phyloP scores from a whole-genome alignment of 1,140 invertebrate genomes.

The Neodiprion lecontei region DNA sequence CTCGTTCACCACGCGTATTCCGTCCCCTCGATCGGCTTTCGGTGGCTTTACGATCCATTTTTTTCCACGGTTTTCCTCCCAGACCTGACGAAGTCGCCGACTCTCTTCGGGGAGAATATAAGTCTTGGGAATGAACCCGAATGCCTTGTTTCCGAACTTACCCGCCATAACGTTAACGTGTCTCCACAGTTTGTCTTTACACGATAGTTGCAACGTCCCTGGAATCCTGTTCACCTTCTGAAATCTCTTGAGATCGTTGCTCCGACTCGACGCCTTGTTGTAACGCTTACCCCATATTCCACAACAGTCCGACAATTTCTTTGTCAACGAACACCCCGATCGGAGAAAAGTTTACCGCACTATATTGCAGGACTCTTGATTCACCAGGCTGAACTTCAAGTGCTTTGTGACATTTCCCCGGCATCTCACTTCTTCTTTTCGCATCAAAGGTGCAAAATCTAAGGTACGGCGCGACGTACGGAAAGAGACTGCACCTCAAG shows the following conservation, averaged over 20 bases:
- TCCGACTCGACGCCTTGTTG: neutral
- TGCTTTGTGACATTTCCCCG: neutral
- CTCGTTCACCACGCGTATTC: neutral
- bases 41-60: neutral
- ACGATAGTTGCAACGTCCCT: neutral
- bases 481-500: neutral
- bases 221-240: neutral
- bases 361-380: constrained; percentile 30
- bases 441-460: neutral
- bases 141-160: neutral
- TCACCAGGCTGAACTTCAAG: constrained; percentile 12
- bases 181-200: neutral
- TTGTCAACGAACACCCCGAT: constrained; percentile 43
- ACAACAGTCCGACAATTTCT: neutral
- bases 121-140: neutral
- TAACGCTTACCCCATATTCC: neutral
- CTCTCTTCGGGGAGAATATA: neutral
- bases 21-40: neutral
- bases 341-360: constrained; percentile 36
- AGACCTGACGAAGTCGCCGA: neutral
- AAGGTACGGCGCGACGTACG: neutral
- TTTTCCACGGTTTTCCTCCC: neutral
- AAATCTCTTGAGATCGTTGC: neutral
- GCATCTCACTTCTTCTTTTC: neutral
- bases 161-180: neutral